Base-by-base conservation (phyloP, 1,140 invertebrate genomes). In the Leucophenga varia region DNA sequence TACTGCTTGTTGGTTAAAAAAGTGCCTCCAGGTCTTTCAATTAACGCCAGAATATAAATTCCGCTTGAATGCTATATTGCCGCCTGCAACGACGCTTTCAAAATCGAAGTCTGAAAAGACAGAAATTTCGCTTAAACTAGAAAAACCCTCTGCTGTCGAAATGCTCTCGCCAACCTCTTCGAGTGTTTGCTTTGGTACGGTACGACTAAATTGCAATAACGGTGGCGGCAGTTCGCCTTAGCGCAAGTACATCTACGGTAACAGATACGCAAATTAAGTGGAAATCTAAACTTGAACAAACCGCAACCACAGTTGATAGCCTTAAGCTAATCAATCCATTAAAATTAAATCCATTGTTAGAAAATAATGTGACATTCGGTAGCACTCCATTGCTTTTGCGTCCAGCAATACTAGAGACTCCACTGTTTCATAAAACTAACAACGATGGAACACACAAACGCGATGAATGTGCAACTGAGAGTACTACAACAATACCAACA, bases 1-100 rank as follows among this genome's bases (percentile, higher is more conserved):
- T 76, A 84, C 86, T 44, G 88, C 88, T n/a, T 93, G 90, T 68
- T 92, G 90, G 89, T 77, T 93, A 3, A 90, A 90, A 74, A 84
- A 89, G 78, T 91, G 90, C 71, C 72, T 93, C 12, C 83, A 86
- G 54, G 83, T 85, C 37, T 90, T 90, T 72, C 85, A 88, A 73
- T 82, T 92, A 59, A 86, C 89, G 42, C 74, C 80, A 32, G 80
- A 78, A 10, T 78, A 89, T 39, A 82, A 82, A 60, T 76, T 82
- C 43, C 81, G 83, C 42, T 71, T 89, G 46, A 81, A 80, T 52
- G 78, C 81, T 20, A 80, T 87, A 67, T 69, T 88, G 47, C 85
- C 86, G 47, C 85, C 86, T 8, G 76, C 78, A 7, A 53, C 47
- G 31, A 63, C 67, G 63, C 49, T 59, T 12, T 40, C 22, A 2